Conservation (phyloP, 2,888 invertebrate species). For the Prenolepis imparis region DNA sequence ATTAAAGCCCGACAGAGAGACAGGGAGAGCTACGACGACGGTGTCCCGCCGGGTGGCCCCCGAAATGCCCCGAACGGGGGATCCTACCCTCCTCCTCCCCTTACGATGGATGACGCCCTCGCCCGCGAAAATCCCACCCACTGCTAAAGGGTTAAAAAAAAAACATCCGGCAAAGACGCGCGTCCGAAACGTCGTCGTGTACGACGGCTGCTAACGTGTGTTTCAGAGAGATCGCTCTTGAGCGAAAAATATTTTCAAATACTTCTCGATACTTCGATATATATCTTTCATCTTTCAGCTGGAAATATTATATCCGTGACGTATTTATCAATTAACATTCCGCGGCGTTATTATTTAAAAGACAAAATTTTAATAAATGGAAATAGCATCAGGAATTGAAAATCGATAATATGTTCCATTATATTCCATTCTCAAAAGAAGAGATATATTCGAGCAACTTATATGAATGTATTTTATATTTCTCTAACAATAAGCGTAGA, state of each 20-base stretch:
- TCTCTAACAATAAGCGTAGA: not conserved
- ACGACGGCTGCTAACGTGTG: too few species aligned
- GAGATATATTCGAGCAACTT: not conserved
- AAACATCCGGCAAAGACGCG: not conserved
- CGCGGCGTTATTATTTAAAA: not conserved
- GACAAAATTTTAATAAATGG: not conserved
- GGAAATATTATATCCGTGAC: not conserved
- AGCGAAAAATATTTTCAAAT: not conserved
- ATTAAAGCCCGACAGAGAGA: slow-evolving; percentile 76
- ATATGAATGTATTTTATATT: not conserved
- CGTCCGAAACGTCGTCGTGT: not conserved
- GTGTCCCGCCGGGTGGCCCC: slow-evolving; percentile 61
- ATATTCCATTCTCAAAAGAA: not conserved
- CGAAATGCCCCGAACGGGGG: slow-evolving; percentile 60
- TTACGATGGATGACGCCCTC: slow-evolving; percentile 8
- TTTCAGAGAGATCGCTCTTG: not conserved
- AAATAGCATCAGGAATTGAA: not conserved
- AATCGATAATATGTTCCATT: not conserved
- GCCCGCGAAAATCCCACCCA: slow-evolving; percentile 24
- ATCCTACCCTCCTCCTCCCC: slow-evolving; percentile 26
- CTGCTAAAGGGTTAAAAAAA: slow-evolving; percentile 18
- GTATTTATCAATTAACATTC: not conserved
- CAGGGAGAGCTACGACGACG: slow-evolving; percentile 66
- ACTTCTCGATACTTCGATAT: not conserved
- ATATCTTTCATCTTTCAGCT: not conserved